Percentiles rank a stretch among this genome's conserved stretches.
These are phyloP conservation scores for Luffia ferchaultella DNA, from an alignment of 2,888 invertebrate species.

Conservation along the genomic window DNA sequence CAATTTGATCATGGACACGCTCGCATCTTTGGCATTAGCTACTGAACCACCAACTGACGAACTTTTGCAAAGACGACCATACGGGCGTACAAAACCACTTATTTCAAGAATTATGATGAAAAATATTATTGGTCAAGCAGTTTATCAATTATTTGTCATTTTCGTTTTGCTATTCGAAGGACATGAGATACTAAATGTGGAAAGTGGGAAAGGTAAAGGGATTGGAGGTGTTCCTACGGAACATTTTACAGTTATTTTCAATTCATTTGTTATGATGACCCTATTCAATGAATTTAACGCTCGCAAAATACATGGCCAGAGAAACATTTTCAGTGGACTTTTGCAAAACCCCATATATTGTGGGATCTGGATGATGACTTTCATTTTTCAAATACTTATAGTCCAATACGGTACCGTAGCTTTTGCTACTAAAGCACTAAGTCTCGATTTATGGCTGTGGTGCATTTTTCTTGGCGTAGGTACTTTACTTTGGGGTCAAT, in stretches of 20 bases:
- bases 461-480: constrained; percentile 85
- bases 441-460: constrained; percentile 86
- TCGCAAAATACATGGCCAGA: constrained; percentile 88
- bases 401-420: constrained; percentile 83
- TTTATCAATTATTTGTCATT: constrained; percentile 95
- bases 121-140: constrained; percentile 96
- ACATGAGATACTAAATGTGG: constrained; percentile 65
- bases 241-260: constrained; percentile 74
- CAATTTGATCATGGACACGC: constrained; percentile 98
- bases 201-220: constrained; percentile 37
- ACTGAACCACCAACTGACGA: constrained; percentile 96
- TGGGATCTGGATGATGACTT: constrained; percentile 83
- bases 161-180: constrained; percentile 94
- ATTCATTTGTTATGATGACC: constrained; percentile 80
- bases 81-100: constrained; percentile 97
- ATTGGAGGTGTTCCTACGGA: constrained; percentile 32
- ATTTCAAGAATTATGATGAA: constrained; percentile 99
- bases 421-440: constrained; percentile 79
- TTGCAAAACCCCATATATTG: constrained; percentile 87
- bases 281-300: constrained; percentile 92
- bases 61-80: constrained; percentile 92
- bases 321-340: constrained; percentile 85
- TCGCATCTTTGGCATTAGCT: constrained; percentile 95
- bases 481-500: constrained; percentile 83
- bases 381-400: constrained; percentile 78